A percentile compares a stretch with the other conserved stretches of the same genome.
Evolutionary conservation across 64 coral and sea anemone species (phyloP).

Genomic region (Trachythela sp.): DNA sequence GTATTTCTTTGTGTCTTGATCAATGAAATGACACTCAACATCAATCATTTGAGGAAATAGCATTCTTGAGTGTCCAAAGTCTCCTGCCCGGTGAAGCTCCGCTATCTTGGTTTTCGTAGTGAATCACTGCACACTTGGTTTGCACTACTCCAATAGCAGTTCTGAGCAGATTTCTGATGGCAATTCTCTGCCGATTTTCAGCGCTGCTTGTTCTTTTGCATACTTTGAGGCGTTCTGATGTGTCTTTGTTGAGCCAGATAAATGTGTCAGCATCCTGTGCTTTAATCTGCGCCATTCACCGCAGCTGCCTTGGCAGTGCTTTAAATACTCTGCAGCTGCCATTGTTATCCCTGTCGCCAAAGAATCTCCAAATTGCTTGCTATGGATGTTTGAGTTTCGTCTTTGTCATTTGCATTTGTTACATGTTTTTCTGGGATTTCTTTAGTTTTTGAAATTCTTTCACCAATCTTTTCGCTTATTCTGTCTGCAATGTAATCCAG

Average conservation of each 20-base stretch:
- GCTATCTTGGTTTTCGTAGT: constrained; percentile 2
- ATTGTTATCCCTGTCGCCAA: constrained; percentile 2
- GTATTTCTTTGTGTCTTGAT: background rate
- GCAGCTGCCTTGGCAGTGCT: background rate
- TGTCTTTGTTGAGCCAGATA: constrained; percentile 14
- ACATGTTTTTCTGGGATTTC: background rate
- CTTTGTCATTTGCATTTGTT: background rate
- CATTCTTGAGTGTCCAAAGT: background rate
- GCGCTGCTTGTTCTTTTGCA: background rate
- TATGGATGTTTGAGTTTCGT: background rate
- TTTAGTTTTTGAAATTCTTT: background rate
- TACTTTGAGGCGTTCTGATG: background rate
- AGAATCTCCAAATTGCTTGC: background rate
- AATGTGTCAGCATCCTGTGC: constrained; percentile 11
- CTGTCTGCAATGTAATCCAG: constrained; percentile 2
- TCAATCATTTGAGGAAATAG: constrained; percentile 16
- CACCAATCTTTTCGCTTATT: background rate
- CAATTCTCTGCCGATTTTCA: background rate
- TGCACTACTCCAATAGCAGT: background rate
- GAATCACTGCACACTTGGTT: background rate
- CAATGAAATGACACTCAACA: background rate
- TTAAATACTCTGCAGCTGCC: background rate
- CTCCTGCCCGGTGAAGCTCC: background rate
- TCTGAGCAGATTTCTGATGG: background rate
- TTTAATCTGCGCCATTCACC: background rate